Base-by-base conservation (phyloP, 2,888 invertebrate genomes). In the Mesorhabditis belari region DNA sequence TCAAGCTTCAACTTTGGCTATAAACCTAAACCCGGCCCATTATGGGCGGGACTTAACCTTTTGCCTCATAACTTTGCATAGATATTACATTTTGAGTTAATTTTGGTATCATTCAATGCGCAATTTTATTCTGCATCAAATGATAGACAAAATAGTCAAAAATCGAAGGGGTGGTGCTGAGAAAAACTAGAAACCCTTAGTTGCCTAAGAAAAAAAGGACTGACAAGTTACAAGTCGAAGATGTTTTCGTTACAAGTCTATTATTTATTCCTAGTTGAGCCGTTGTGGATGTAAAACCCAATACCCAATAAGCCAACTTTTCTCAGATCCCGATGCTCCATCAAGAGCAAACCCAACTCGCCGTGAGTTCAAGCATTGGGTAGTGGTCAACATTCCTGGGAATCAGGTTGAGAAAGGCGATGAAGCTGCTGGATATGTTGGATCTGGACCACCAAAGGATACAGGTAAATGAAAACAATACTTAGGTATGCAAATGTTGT, bases 351-450 rank as follows among this genome's bases (percentile, higher is more conserved):
- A 88, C 5, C 91, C 91, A 0, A 88, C 85, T 66, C 87, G 86
- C 80, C 86, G 91, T 44, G 92, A 92, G 82, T 91, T 89, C 88
- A 89, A 89, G 77, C 92, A 92, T 82, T 93, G 92, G 92, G 82
- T 91, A 3, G 88, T 92, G 0, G 89, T 87, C 21, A 92, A 92
- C 81, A 88, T 93, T 71, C 88, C 88, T n/a, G 91, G 89, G 5
- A 82, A 79, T 66, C 84, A 89, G 69, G 80, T 92, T 1, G 76
- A 80, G 0, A 83, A 85, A 2, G 93, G 92, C 2, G 88, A 90
- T 58, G 85, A 85, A 0, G 83, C 92, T 0, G 75, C 89, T 0
- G 87, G 86, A 3, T 93, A 91, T 82, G 78, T 85, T 28, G 91
- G 92, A 44, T 87, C 91, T 5, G 91, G 90, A 17, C 92, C 92